Conservation (phyloP, 2,888 invertebrate species). For the Holacanthella duospinosa region DNA sequence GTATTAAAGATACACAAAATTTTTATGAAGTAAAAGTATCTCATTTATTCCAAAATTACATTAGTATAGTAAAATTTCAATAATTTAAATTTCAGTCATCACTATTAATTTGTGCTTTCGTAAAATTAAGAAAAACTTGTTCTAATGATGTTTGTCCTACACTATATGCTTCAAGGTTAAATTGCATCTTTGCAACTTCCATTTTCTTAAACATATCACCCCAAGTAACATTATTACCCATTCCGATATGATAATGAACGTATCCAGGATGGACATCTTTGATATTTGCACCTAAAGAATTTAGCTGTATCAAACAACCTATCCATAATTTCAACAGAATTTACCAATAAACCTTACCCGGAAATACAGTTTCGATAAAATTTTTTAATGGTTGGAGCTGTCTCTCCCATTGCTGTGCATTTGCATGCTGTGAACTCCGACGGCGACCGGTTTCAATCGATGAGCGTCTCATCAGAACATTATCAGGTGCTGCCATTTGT, state of each 20-base stretch:
- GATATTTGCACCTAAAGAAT: constrained; percentile 10
- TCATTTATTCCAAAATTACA: too few relatives aligned
- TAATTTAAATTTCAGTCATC: too few relatives aligned
- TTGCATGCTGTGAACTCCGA: neutral
- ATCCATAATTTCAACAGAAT: too few relatives aligned
- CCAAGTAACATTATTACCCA: constrained; percentile 48
- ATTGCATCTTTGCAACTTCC: constrained; percentile 43
- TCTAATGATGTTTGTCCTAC: constrained; percentile 51
- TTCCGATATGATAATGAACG: constrained; percentile 44
- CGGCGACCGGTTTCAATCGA: neutral
- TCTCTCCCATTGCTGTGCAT: constrained; percentile 14
- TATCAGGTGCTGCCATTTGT: constrained; percentile 8
- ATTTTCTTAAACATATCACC: constrained; percentile 54
- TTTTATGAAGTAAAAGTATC: too few relatives aligned
- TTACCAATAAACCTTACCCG: too few relatives aligned
- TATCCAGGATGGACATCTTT: constrained; percentile 39
- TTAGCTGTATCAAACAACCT: too few relatives aligned
- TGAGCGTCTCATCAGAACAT: neutral
- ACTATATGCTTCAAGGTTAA: constrained; percentile 62
- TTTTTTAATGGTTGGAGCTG: constrained; percentile 16
- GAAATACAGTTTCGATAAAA: constrained; percentile 21
- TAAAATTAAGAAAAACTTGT: constrained; percentile 46
- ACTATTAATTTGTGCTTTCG: constrained; percentile 40
- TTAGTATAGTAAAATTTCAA: too few relatives aligned
- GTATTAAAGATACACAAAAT: too few relatives aligned